These are phyloP conservation scores for Lophius piscatorius DNA, from an alignment of 2,113 vertebrate genomes.

Conservation along the genomic window DNA sequence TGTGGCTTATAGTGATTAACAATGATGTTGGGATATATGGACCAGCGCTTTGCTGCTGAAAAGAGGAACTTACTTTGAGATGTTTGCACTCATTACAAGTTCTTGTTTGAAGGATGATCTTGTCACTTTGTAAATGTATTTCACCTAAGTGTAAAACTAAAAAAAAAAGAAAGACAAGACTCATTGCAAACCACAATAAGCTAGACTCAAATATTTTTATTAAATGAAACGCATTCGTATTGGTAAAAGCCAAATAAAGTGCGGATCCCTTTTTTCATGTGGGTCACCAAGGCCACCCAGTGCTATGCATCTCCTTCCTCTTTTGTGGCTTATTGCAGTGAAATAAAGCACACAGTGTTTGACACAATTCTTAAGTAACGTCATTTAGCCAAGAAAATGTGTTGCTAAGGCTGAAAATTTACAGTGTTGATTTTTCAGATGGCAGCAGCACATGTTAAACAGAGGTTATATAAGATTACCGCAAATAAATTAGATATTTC, in stretches of 20 bases:
- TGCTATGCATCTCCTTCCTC: constrained; percentile 1
- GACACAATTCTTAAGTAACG: neutral
- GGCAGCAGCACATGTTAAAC: neutral
- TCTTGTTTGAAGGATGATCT: too few species aligned
- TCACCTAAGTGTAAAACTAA: neutral
- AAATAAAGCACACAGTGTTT: constrained; percentile 9
- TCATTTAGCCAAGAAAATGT: neutral
- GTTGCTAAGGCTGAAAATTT: neutral
- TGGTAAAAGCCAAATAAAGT: constrained; percentile 5
- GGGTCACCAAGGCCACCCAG: neutral
- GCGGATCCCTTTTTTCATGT: neutral
- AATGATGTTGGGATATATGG: too few species aligned
- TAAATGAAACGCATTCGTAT: neutral
- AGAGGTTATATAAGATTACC: constrained; percentile 1
- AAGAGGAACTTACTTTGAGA: too few species aligned
- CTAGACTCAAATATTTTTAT: too few species aligned
- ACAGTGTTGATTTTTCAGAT: neutral
- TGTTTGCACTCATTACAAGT: too few species aligned
- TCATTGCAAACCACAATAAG: neutral
- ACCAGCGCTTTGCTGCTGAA: too few species aligned
- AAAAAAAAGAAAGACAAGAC: too few species aligned
- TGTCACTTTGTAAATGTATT: constrained; percentile 1
- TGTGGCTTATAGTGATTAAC: constrained; percentile 19
- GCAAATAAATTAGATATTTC: neutral
- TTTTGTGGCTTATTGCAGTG: constrained; percentile 2